phyloP scores from a whole-genome alignment of 2,113 vertebrate species.

The Sorex araneus region DNA sequence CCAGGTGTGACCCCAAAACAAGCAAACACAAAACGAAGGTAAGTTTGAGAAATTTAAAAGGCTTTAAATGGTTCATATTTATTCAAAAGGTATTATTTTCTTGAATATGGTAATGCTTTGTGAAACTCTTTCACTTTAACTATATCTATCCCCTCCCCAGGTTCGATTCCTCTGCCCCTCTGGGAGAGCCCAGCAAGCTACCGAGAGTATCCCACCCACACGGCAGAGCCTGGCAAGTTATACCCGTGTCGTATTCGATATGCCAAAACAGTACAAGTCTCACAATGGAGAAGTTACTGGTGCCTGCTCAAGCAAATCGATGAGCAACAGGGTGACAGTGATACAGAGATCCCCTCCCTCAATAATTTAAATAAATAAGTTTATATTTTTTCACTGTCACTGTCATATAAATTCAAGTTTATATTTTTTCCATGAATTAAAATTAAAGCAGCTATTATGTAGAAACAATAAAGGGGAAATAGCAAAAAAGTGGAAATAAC shows the following conservation, averaged over 20 bases:
- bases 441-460: slow-evolving; percentile 24
- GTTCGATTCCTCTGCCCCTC: no score
- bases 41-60: slow-evolving; percentile 30
- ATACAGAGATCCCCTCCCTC: background rate
- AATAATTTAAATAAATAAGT: slow-evolving; percentile 30
- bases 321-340: no score
- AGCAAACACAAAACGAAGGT: no score
- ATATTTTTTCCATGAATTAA: slow-evolving; percentile 5
- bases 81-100: slow-evolving; percentile 13
- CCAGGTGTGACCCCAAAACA: no score
- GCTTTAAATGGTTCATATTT: slow-evolving; percentile 19
- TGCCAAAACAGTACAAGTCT: no score
- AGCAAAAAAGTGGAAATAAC: background rate
- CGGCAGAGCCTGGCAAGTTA: no score
- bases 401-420: no score
- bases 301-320: no score
- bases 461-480: slow-evolving; percentile 30
- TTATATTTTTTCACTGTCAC: background rate
- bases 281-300: no score
- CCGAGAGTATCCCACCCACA: no score
- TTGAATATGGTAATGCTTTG: background rate
- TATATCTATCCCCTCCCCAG: background rate
- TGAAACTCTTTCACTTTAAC: slow-evolving; percentile 31
- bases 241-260: no score
- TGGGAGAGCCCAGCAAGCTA: no score